Percentiles rank a stretch among this genome's conserved stretches.
phyloP scores from a whole-genome alignment of 1,140 invertebrate species.

The Lepidurus arcticus region DNA sequence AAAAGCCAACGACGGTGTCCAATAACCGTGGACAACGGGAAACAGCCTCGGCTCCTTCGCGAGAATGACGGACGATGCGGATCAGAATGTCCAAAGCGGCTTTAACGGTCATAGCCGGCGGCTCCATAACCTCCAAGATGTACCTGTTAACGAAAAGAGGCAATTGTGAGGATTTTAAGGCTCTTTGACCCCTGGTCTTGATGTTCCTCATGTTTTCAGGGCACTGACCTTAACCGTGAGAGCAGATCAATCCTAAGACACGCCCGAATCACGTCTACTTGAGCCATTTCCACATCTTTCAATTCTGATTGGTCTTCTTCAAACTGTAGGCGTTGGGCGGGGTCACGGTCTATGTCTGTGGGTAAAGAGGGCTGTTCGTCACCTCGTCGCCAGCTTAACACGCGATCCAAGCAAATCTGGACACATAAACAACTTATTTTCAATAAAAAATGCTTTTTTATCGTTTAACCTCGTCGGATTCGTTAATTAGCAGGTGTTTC shows the following conservation, averaged over 20 bases:
- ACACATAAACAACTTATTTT: not conserved
- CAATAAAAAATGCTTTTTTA: not conserved
- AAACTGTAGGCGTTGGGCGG: conserved; percentile 48
- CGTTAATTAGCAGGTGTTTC: conserved; percentile 63
- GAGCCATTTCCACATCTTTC: conserved; percentile 73
- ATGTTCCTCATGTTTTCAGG: not conserved
- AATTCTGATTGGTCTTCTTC: conserved; percentile 59
- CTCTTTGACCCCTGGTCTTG: not conserved
- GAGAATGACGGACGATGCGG: conserved; percentile 45
- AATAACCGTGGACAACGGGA: conserved; percentile 34
- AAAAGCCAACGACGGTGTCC: conserved; percentile 27
- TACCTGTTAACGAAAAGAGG: conserved; percentile 35
- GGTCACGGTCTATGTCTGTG: conserved; percentile 45
- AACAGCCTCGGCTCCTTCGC: conserved; percentile 42
- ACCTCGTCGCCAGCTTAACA: conserved; percentile 59
- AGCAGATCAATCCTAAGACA: conserved; percentile 70
- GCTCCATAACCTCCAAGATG: conserved; percentile 42
- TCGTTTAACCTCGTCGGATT: conserved; percentile 52
- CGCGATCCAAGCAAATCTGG: conserved; percentile 54
- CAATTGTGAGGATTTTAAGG: not conserved
- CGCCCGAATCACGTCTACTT: conserved; percentile 65
- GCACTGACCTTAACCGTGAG: conserved; percentile 51
- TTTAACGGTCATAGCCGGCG: conserved; percentile 42
- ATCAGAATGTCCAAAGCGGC: conserved; percentile 45
- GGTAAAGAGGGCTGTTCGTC: conserved; percentile 56